Evolutionary conservation across 2,797 vertebrate species (phyloP), one percentile per base, ranked within the genome.

Genomic region (Notoglanidium macrostoma): DNA sequence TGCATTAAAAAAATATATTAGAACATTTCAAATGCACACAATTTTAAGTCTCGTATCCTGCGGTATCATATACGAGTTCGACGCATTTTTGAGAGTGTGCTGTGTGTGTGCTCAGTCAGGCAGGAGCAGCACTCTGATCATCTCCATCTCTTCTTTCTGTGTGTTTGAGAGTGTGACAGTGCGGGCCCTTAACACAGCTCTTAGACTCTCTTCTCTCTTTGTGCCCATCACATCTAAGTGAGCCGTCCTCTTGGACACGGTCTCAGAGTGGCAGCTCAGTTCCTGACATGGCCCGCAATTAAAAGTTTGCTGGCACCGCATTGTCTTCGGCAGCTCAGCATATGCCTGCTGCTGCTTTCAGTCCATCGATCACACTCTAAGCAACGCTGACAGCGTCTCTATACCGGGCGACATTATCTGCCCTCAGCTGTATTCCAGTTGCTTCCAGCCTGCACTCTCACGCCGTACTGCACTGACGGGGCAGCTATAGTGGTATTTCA

Each of bases 391-490:
- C 97, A 94, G 95, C 91, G 95, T 95, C 96, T 96, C 95, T 95
- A 92, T 89, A 94, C 90, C 90, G 94, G 95, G 96, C 93, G 91
- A 96, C 94, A 96, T 97, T 96, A 97, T 96, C 96, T 96, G 95
- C 97, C 96, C 96, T 59, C 94, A 93, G 94, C 96, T 94, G 95
- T 94, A 95, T 95, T 93, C 93, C 95, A 94, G 95, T 94, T 91
- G 92, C 92, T 94, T 94, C 94, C 86, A 83, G 94, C 94, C 95
- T 95, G 95, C 94, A 95, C 96, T 93, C 92, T 95, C 86, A 89
- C 88, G 95, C 95, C 93, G 93, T 96, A 96, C 97, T 96, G 95
- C 96, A 97, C 96, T 92, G 95, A 85, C 92, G 87, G 91, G 88
- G 82, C 92, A 92, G 90, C 93, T 93, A 93, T 92, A 91, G 93